Conservation (phyloP, 2,113 vertebrate species). For the Lathamus discolor region DNA sequence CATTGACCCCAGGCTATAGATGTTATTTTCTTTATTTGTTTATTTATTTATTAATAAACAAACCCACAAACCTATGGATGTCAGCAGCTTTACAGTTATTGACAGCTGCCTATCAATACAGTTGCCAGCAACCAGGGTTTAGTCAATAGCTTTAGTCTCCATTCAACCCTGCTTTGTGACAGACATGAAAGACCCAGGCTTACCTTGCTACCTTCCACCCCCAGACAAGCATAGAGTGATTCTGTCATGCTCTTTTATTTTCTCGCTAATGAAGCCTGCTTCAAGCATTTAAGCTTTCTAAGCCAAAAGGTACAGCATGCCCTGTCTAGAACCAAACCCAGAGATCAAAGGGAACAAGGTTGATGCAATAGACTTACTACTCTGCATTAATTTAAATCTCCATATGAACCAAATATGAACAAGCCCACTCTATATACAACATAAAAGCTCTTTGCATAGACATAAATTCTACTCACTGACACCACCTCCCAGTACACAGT, state of each 20-base stretch:
- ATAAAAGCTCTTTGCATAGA: background rate
- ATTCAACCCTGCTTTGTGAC: background rate
- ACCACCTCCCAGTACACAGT: background rate
- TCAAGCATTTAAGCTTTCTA: background rate
- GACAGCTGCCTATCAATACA: slow-evolving; percentile 27
- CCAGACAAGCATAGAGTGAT: background rate
- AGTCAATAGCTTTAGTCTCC: background rate
- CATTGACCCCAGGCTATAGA: background rate
- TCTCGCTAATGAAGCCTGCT: background rate
- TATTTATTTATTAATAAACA: background rate
- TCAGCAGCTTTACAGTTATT: background rate
- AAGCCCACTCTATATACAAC: background rate
- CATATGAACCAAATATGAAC: background rate
- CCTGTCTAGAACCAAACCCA: background rate
- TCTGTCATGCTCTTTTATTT: background rate
- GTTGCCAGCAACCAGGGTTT: background rate
- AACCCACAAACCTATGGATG: background rate
- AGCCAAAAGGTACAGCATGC: background rate
- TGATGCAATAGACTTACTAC: background rate
- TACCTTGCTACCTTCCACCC: background rate
- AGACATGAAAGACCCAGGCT: background rate
- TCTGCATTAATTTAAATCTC: background rate
- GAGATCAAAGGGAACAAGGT: background rate
- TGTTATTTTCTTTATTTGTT: background rate
- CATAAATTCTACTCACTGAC: background rate